A percentile compares a stretch with the other conserved stretches of the same genome.
phyloP scores from a whole-genome alignment of 1,140 invertebrate genomes.

The Psilanteris sp. region DNA sequence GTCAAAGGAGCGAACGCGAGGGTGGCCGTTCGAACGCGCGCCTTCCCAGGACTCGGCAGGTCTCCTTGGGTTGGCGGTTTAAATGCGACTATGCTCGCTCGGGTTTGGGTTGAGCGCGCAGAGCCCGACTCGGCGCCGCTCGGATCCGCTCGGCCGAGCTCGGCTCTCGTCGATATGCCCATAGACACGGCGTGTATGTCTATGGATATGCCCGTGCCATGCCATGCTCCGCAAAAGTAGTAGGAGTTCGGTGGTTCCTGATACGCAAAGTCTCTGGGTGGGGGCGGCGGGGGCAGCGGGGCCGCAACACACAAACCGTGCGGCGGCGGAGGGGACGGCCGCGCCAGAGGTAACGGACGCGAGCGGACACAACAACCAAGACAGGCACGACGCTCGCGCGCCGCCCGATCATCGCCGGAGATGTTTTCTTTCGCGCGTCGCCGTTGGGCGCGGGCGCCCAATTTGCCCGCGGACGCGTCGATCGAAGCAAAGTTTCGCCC shows the following conservation, averaged over 20 bases:
- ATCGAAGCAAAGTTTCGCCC: too few relatives aligned
- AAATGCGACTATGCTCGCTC: constrained; percentile 76
- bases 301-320: constrained; percentile 20
- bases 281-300: constrained; percentile 21
- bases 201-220: constrained; percentile 72
- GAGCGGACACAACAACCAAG: constrained; percentile 41
- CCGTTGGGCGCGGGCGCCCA: constrained; percentile 67
- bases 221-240: constrained; percentile 43
- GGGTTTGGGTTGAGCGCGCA: constrained; percentile 72
- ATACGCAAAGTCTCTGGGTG: constrained; percentile 40
- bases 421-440: constrained; percentile 77
- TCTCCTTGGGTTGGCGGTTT: constrained; percentile 71
- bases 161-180: constrained; percentile 77
- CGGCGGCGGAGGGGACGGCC: constrained; percentile 34
- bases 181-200: constrained; percentile 74
- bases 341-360: constrained; percentile 39
- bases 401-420: constrained; percentile 71
- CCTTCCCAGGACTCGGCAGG: constrained; percentile 66
- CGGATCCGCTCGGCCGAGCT: constrained; percentile 68
- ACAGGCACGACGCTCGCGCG: constrained; percentile 72
- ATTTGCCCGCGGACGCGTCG: too few relatives aligned
- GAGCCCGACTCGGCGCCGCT: constrained; percentile 70
- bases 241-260: constrained; percentile 66
- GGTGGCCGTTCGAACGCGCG: constrained; percentile 54
- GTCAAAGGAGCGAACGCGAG: constrained; percentile 32